Percentiles rank a stretch among this genome's conserved stretches.
Evolutionary conservation across 2,797 vertebrate species (phyloP).

Genomic region (Rhabdophis nuchalis): DNA sequence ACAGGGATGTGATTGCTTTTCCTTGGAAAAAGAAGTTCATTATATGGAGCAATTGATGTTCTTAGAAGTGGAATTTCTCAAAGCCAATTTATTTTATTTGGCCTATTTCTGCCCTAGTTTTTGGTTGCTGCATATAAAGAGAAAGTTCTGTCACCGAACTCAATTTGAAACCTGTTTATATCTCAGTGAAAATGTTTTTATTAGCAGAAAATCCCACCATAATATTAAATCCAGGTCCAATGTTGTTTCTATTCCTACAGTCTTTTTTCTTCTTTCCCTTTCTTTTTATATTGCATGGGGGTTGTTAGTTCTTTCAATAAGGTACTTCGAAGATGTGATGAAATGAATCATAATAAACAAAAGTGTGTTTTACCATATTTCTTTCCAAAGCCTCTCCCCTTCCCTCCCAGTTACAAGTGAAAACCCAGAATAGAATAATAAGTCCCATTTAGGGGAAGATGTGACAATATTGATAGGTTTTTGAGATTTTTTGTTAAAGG

Average conservation of each 20-base stretch:
- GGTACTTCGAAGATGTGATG: background rate
- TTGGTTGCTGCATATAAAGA: background rate
- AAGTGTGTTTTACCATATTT: background rate
- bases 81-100: background rate
- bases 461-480: background rate
- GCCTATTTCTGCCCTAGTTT: background rate
- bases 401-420: background rate
- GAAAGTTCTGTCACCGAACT: background rate
- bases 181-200: background rate
- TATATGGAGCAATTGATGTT: background rate
- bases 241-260: background rate
- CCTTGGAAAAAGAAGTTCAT: background rate
- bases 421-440: background rate
- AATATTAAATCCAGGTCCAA: background rate
- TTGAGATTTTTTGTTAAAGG: background rate
- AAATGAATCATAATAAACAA: background rate
- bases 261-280: background rate
- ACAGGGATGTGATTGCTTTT: background rate
- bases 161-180: background rate
- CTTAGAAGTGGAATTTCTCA: background rate
- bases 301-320: background rate
- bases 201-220: background rate
- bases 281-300: background rate
- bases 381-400: rapidly evolving
- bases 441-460: background rate